Conservation (phyloP, 2,888 invertebrate species). For the Tetragonula carbonaria region DNA sequence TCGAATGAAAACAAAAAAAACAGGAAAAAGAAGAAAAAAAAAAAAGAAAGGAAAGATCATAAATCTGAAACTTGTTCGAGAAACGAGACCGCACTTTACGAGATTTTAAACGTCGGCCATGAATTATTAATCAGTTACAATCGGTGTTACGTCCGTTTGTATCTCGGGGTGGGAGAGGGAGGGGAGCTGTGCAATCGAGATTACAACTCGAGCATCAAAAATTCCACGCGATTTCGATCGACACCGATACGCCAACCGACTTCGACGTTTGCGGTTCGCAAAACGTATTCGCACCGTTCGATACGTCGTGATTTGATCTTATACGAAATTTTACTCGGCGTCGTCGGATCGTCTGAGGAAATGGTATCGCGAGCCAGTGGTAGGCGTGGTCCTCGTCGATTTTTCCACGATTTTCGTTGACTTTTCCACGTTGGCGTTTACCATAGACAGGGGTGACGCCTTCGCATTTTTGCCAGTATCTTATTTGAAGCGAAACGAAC, state of each 20-base stretch:
- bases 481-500: slow-evolving; percentile 50
- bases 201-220: not conserved
- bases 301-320: slow-evolving; percentile 21
- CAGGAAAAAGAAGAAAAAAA: too few relatives aligned
- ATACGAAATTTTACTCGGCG: not conserved
- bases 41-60: not conserved
- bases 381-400: slow-evolving; percentile 19
- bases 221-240: not conserved
- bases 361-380: not conserved
- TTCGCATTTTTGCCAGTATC: slow-evolving; percentile 3
- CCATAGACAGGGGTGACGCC: not conserved
- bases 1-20: not conserved
- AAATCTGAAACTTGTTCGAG: not conserved
- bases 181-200: too few relatives aligned
- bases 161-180: not conserved
- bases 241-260: not conserved
- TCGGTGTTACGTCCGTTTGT: not conserved
- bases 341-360: not conserved
- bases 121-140: slow-evolving; percentile 1
- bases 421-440: not conserved
- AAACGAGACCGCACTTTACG: not conserved
- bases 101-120: not conserved
- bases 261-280: too few relatives aligned
- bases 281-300: not conserved
- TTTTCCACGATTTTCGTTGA: slow-evolving; percentile 42